Evolutionary conservation across 2,113 vertebrate species (phyloP).

Genomic region (Dicaeum eximium): DNA sequence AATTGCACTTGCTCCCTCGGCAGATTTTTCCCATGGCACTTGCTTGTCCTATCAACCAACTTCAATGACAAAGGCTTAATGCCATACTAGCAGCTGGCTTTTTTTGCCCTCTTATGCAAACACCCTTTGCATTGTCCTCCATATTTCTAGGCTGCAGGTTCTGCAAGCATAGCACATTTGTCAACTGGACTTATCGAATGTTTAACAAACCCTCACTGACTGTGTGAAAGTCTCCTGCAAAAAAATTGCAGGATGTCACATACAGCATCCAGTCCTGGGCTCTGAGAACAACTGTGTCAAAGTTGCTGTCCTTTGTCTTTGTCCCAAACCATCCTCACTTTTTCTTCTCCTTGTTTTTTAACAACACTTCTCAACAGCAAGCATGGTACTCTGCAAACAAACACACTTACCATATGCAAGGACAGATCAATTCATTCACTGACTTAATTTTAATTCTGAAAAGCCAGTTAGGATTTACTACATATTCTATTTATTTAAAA

Average conservation of each 20-base stretch:
- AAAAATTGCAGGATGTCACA: neutral
- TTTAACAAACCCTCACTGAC: neutral
- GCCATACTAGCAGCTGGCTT: neutral
- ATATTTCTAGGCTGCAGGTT: neutral
- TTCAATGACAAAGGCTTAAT: neutral
- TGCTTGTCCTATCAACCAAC: neutral
- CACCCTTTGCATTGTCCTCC: neutral
- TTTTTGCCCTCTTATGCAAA: neutral
- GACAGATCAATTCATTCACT: neutral
- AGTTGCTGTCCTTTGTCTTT: neutral
- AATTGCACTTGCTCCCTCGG: neutral
- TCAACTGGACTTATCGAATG: neutral
- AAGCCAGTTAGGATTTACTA: neutral
- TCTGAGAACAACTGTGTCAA: neutral
- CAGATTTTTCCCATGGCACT: neutral
- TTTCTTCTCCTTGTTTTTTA: neutral
- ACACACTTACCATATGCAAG: neutral
- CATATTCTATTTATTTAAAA: neutral
- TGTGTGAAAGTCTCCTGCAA: neutral
- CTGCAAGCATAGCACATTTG: constrained; percentile 15
- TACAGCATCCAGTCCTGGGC: neutral
- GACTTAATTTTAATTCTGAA: neutral
- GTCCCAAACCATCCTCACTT: neutral
- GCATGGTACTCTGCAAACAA: neutral
- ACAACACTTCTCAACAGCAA: neutral